These are phyloP conservation scores for Troglohyphantes excavatus DNA, from an alignment of 2,888 invertebrate genomes.

Conservation along the genomic window DNA sequence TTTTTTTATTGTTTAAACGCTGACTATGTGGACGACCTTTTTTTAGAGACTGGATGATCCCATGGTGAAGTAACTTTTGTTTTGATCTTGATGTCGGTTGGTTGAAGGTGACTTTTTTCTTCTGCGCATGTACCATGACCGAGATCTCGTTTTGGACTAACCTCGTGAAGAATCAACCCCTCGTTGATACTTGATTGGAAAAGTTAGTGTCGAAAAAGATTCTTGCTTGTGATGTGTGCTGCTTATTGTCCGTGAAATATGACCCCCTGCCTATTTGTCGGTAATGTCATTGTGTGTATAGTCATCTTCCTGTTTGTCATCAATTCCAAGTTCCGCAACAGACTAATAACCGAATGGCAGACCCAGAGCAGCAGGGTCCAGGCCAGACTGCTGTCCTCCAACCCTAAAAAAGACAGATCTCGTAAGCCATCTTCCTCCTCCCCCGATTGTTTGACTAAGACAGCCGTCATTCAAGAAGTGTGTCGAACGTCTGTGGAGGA, in stretches of 20 bases:
- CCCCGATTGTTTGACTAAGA: slow-evolving; percentile 7
- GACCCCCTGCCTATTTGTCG: slow-evolving; percentile 72
- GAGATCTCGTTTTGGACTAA: slow-evolving; percentile 62
- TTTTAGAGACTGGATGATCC: slow-evolving; percentile 64
- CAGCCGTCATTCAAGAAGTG: slow-evolving; percentile 26
- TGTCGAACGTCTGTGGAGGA: slow-evolving; percentile 55
- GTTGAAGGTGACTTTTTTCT: slow-evolving; percentile 73
- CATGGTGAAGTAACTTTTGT: slow-evolving; percentile 72
- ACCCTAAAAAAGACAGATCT: background rate
- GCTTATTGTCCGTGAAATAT: slow-evolving; percentile 72
- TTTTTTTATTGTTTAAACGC: slow-evolving; percentile 68
- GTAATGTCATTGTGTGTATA: slow-evolving; percentile 69
- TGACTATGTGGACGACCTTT: slow-evolving; percentile 72
- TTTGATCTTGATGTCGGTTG: slow-evolving; percentile 63
- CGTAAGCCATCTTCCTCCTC: background rate
- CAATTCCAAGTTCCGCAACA: slow-evolving; percentile 73
- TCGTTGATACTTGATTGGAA: slow-evolving; percentile 74
- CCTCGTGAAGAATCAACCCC: slow-evolving; percentile 54
- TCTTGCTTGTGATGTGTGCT: slow-evolving; percentile 66
- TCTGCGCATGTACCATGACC: slow-evolving; percentile 79
- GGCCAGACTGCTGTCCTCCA: slow-evolving; percentile 45
- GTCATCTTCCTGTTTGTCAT: slow-evolving; percentile 72
- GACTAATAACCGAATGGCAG: slow-evolving; percentile 60
- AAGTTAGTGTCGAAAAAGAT: slow-evolving; percentile 34
- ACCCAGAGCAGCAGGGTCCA: slow-evolving; percentile 60